Percentiles rank a stretch among this genome's conserved stretches.
phyloP scores from a whole-genome alignment of 2,797 vertebrate species.

The Cyclura pinguis region DNA sequence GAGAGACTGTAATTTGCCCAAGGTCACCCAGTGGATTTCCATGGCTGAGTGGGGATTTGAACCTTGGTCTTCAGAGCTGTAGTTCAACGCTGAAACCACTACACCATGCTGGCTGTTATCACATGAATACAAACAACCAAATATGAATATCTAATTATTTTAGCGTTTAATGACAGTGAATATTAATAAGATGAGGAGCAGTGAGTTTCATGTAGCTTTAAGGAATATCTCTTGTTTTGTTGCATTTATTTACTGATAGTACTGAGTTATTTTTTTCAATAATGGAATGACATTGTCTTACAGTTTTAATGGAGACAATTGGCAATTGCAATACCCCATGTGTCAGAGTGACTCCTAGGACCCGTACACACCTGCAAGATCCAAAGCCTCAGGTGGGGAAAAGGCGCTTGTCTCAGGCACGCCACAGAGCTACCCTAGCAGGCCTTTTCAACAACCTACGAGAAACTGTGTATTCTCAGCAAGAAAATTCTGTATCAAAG shows the following conservation, averaged over 20 bases:
- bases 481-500: slow-evolving; percentile 77
- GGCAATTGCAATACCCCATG: slow-evolving; percentile 39
- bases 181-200: background rate
- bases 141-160: background rate
- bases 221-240: background rate
- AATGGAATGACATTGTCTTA: slow-evolving; percentile 52
- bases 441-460: slow-evolving; percentile 77
- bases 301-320: slow-evolving; percentile 73
- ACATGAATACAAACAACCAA: rapidly evolving
- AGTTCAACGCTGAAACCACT: no score
- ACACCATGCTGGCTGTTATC: background rate
- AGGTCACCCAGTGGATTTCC: no score
- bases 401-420: slow-evolving; percentile 76
- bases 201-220: background rate
- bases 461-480: slow-evolving; percentile 72
- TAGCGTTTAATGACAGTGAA: background rate
- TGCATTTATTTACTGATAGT: rapidly evolving
- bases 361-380: slow-evolving; percentile 23
- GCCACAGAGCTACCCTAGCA: slow-evolving; percentile 71
- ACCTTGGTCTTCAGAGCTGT: no score
- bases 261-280: background rate
- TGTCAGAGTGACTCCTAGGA: slow-evolving; percentile 5
- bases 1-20: no score
- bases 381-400: slow-evolving; percentile 64
- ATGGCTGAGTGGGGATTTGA: no score